Conservation (phyloP, 2,797 vertebrate species). For the Cryptoprocta ferox region DNA sequence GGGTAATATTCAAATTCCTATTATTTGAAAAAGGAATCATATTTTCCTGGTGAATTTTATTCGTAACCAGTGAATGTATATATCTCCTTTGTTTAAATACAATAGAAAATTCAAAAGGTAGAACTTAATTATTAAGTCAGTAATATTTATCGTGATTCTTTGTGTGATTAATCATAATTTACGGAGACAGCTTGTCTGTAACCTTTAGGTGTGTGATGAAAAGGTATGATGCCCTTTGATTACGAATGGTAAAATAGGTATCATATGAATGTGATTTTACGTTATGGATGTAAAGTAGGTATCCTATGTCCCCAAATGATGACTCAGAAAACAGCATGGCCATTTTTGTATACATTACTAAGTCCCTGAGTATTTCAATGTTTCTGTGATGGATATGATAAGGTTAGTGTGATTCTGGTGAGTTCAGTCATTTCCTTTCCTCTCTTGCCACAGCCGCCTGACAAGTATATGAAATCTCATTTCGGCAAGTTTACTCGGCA, state of each 20-base stretch:
- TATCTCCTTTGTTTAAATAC: conserved; percentile 31
- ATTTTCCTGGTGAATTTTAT: conserved; percentile 55
- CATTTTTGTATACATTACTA: neutral
- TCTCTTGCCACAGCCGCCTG: neutral
- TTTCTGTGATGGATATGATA: neutral
- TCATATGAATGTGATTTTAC: neutral
- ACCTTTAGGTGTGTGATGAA: neutral
- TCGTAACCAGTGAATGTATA: neutral
- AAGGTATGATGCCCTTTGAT: neutral
- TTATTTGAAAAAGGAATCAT: conserved; percentile 48
- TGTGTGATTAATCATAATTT: conserved; percentile 32
- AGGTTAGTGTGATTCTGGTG: conserved; percentile 19
- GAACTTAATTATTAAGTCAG: neutral
- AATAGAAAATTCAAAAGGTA: neutral
- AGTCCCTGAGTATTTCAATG: conserved; percentile 17
- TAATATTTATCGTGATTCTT: conserved; percentile 44
- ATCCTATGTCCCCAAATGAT: neutral
- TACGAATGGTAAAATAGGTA: conserved; percentile 27
- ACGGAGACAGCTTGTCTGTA: conserved; percentile 22
- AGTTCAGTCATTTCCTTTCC: neutral
- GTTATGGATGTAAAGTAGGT: conserved; percentile 22
- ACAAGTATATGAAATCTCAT: neutral
- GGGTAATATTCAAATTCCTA: neutral
- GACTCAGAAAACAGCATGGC: neutral
- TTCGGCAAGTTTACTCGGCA: neutral